phyloP scores from a whole-genome alignment of 2,888 invertebrate genomes.

The Muschampia plurimacula region DNA sequence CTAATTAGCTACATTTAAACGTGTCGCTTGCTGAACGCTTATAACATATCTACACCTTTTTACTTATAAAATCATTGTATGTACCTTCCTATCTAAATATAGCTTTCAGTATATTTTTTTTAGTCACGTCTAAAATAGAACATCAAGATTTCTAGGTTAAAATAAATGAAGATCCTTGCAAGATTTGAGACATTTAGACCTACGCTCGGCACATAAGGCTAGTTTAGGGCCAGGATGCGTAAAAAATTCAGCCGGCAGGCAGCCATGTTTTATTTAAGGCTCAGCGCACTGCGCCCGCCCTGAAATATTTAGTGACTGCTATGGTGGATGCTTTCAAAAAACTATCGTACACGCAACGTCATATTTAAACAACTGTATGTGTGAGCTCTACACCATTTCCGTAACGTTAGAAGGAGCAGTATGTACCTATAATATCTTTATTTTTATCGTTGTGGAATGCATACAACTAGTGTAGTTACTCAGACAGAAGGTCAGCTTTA shows the following conservation, averaged over 20 bases:
- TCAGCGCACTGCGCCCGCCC: slow-evolving; percentile 71
- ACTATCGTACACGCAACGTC: slow-evolving; percentile 13
- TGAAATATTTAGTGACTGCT: slow-evolving; percentile 71
- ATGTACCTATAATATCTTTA: background rate
- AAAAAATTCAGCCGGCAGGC: slow-evolving; percentile 73
- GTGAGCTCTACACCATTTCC: background rate
- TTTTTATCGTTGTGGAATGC: no score
- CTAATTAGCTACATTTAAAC: no score
- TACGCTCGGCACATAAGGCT: slow-evolving; percentile 28
- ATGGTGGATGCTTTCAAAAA: slow-evolving; percentile 30
- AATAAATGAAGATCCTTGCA: slow-evolving; percentile 26
- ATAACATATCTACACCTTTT: no score
- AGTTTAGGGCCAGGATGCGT: slow-evolving; percentile 54
- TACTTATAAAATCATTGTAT: no score
- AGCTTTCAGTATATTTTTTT: slow-evolving; percentile 7
- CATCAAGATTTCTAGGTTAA: slow-evolving; percentile 18
- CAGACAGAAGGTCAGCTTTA: no score
- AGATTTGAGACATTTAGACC: slow-evolving; percentile 22
- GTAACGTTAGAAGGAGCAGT: background rate
- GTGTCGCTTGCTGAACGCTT: no score
- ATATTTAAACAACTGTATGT: slow-evolving; percentile 5
- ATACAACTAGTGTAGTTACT: no score
- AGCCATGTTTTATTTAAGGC: slow-evolving; percentile 76
- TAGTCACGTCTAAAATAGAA: background rate
- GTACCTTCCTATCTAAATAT: no score